Percentiles rank a stretch among this genome's conserved stretches.
Evolutionary conservation across 2,113 vertebrate species (phyloP).

Genomic region (Coryphaenoides rupestris): DNA sequence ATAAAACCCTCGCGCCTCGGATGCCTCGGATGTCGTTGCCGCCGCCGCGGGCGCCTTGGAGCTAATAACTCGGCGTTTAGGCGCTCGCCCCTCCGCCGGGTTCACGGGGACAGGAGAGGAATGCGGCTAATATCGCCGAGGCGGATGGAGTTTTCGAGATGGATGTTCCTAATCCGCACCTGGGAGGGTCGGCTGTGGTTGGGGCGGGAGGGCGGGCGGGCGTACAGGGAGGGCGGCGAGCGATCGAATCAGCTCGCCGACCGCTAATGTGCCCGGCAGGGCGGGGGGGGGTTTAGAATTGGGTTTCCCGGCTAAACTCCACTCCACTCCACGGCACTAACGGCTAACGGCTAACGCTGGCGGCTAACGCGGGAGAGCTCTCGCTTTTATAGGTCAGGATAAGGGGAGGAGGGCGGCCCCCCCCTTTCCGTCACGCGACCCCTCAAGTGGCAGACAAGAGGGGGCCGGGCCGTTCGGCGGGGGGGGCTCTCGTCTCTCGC

Average conservation of each 20-base stretch:
- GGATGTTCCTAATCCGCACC: slow-evolving; percentile 54
- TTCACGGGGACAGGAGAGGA: slow-evolving; percentile 40
- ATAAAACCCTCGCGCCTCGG: slow-evolving; percentile 7
- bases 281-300: slow-evolving; percentile 31
- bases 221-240: not conserved
- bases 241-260: not conserved
- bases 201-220: not conserved
- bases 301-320: slow-evolving; percentile 35
- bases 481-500: too few relatives aligned
- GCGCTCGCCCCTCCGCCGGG: too few relatives aligned
- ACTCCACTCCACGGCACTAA: slow-evolving; percentile 4
- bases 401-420: too few relatives aligned
- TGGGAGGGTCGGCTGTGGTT: slow-evolving; percentile 32
- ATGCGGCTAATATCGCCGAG: slow-evolving; percentile 55
- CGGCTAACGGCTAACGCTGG: slow-evolving; percentile 34
- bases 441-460: slow-evolving; percentile 49
- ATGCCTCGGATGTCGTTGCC: too few relatives aligned
- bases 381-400: slow-evolving; percentile 56
- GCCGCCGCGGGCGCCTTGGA: slow-evolving; percentile 34
- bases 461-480: slow-evolving; percentile 36
- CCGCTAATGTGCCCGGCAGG: not conserved
- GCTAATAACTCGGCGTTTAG: slow-evolving; percentile 36
- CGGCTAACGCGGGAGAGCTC: slow-evolving; percentile 18
- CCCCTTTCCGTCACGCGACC: slow-evolving; percentile 58
- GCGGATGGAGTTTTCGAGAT: slow-evolving; percentile 62